These are phyloP conservation scores for Danaus plexippus DNA, from an alignment of 1,140 invertebrate genomes.

Conservation along the genomic window DNA sequence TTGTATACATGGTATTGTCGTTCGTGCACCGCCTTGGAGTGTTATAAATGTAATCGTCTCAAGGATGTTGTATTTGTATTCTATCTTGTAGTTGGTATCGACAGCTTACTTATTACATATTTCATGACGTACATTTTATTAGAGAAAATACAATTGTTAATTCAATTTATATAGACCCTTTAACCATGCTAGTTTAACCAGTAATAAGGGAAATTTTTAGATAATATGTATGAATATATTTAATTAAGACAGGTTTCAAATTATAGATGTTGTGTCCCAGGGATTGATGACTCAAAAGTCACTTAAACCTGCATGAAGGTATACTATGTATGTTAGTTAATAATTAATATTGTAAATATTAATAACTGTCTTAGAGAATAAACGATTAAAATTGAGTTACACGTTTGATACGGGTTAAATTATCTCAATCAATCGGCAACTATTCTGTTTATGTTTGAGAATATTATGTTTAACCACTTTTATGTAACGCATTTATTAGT, in stretches of 20 bases:
- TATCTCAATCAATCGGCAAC: slow-evolving; percentile 20
- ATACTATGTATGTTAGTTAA: not conserved
- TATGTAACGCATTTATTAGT: slow-evolving; percentile 59
- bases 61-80: slow-evolving; percentile 14
- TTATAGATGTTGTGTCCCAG: too few species aligned
- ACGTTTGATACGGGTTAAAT: slow-evolving; percentile 24
- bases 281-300: too few species aligned
- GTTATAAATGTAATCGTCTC: slow-evolving; percentile 5
- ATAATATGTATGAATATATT: too few species aligned
- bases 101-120: slow-evolving; percentile 2
- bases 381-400: slow-evolving; percentile 13
- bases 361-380: slow-evolving; percentile 18
- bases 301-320: too few species aligned
- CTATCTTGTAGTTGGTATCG: slow-evolving; percentile 15
- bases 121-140: too few species aligned
- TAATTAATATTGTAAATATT: slow-evolving; percentile 12
- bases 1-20: slow-evolving; percentile 2
- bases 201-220: too few species aligned
- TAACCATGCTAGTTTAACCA: too few species aligned
- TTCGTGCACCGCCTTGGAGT: slow-evolving; percentile 15
- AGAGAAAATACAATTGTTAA: too few species aligned
- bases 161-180: too few species aligned
- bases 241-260: too few species aligned
- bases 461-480: slow-evolving; percentile 21
- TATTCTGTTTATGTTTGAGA: slow-evolving; percentile 18